Evolutionary conservation across 2,888 invertebrate species (phyloP).

Genomic region (Rutpela maculata): DNA sequence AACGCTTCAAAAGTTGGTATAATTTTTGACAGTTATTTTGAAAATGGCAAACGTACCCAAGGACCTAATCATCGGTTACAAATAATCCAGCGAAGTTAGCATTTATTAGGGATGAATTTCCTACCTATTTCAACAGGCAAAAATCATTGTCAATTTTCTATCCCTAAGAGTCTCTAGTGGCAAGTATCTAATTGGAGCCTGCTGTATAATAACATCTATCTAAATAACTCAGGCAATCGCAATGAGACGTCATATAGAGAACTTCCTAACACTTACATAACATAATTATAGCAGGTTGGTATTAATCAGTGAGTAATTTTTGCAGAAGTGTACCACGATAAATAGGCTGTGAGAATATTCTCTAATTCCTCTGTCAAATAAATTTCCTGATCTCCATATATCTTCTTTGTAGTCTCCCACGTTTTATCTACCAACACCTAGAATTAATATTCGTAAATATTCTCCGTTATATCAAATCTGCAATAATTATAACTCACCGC

Average conservation of each 20-base stretch:
- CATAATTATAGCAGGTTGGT: no score
- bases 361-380: background rate
- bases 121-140: no score
- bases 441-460: slow-evolving; percentile 1
- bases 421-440: slow-evolving; percentile 7
- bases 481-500: background rate
- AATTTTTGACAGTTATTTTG: no score
- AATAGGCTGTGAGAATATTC: background rate
- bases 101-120: no score
- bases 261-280: background rate
- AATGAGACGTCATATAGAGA: background rate
- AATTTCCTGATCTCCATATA: background rate
- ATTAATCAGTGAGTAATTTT: background rate
- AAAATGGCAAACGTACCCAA: no score
- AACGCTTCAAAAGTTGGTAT: no score
- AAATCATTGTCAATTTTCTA: no score
- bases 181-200: no score
- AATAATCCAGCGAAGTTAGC: no score
- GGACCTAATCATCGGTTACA: no score
- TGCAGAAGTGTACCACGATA: background rate
- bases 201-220: background rate
- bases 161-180: no score
- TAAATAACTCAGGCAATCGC: background rate
- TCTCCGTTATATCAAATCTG: background rate
- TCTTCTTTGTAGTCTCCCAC: background rate